Conservation (phyloP, 1,140 invertebrate species). For the Ceratina australensis region DNA sequence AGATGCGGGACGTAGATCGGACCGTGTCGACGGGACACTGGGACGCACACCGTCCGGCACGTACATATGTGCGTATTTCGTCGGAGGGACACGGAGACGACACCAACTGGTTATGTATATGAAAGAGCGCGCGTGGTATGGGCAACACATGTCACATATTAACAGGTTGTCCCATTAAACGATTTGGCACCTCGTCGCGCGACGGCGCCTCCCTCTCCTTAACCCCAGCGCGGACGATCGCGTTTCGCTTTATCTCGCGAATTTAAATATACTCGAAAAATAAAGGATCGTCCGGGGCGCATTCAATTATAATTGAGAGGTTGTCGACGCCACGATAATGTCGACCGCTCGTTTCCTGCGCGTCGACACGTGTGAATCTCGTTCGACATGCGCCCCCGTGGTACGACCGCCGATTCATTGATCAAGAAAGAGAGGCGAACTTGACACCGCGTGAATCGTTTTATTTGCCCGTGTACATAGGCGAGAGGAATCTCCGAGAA, state of each 20-base stretch:
- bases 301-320: conserved; percentile 72
- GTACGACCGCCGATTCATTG: conserved; percentile 11
- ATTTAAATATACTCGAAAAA: conserved; percentile 68
- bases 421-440: neutral
- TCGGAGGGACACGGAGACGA: conserved; percentile 27
- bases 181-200: conserved; percentile 62
- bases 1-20: conserved; percentile 6
- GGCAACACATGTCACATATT: conserved; percentile 69
- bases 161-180: conserved; percentile 72
- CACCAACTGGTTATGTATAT: conserved; percentile 68
- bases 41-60: conserved; percentile 39
- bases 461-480: conserved; percentile 3
- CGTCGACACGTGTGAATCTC: conserved; percentile 60
- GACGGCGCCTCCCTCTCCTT: conserved; percentile 9
- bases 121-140: conserved; percentile 48
- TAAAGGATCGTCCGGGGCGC: conserved; percentile 40
- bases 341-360: conserved; percentile 45
- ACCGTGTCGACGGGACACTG: conserved; percentile 16
- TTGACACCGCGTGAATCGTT: too few relatives aligned
- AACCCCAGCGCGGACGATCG: neutral
- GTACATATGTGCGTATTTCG: conserved; percentile 25
- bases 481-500: conserved; percentile 15
- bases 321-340: conserved; percentile 68
- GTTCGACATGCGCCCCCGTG: conserved; percentile 46
- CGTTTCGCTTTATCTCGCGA: conserved; percentile 56